Evolutionary conservation across 2,113 vertebrate genomes (phyloP).

Genomic region (Mixornis gularis): DNA sequence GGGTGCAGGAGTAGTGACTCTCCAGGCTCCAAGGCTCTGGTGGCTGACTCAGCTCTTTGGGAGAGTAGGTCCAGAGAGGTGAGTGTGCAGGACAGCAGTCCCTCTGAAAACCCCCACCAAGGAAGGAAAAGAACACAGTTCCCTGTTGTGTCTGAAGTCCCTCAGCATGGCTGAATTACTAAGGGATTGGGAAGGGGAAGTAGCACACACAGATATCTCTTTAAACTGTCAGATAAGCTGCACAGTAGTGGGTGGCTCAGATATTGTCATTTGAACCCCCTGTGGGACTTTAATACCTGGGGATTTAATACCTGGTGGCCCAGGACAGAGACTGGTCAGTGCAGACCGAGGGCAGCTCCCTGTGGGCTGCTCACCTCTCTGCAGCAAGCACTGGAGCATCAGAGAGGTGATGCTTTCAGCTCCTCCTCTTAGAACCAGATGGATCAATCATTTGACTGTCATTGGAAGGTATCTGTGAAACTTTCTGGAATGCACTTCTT

Average conservation of each 20-base stretch:
- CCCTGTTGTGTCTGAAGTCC: not conserved
- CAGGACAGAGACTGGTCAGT: not conserved
- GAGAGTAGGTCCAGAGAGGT: not conserved
- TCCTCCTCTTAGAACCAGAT: not conserved
- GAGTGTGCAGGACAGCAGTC: not conserved
- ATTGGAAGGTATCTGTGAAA: not conserved
- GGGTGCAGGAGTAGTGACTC: not conserved
- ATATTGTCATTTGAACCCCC: not conserved
- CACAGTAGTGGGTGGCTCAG: not conserved
- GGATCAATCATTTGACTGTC: not conserved
- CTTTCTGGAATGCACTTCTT: not conserved
- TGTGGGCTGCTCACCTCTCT: not conserved
- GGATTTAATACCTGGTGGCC: not conserved
- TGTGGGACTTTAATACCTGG: not conserved
- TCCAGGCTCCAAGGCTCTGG: not conserved
- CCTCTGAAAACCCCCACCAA: not conserved
- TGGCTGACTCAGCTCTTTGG: not conserved
- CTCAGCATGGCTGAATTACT: not conserved
- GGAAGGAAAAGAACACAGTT: not conserved
- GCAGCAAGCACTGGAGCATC: not conserved
- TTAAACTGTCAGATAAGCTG: not conserved
- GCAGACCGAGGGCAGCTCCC: not conserved
- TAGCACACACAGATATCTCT: not conserved
- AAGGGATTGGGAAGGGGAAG: not conserved
- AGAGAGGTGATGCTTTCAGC: not conserved